Conservation (phyloP, 2,113 vertebrate genomes). For the Coregonus clupeaformis region DNA sequence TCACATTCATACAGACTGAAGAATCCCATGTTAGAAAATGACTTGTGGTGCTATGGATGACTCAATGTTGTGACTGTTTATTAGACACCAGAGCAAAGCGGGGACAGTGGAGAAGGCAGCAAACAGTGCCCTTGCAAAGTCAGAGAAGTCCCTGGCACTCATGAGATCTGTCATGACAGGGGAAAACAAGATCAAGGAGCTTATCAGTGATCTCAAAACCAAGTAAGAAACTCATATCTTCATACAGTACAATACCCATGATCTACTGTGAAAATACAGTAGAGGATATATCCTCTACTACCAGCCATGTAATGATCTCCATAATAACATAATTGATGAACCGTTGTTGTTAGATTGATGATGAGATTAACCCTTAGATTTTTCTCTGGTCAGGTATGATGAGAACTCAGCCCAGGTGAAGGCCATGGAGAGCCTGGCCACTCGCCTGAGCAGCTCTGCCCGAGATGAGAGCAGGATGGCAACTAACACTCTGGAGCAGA, state of each 20-base stretch:
- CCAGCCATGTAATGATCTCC: too few species aligned
- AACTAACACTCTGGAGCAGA: constrained; percentile 43
- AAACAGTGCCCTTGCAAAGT: constrained; percentile 54
- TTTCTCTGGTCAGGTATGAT: constrained; percentile 57
- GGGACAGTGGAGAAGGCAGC: constrained; percentile 57
- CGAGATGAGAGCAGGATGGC: constrained; percentile 56
- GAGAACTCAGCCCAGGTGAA: constrained; percentile 45
- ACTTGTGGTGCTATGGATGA: background rate
- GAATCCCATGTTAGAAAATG: background rate
- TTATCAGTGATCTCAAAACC: constrained; percentile 67
- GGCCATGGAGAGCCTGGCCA: constrained; percentile 52
- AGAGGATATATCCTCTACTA: too few species aligned
- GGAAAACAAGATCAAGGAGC: constrained; percentile 50
- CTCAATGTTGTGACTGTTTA: background rate
- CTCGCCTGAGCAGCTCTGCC: constrained; percentile 46
- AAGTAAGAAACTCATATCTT: constrained; percentile 67
- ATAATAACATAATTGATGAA: background rate
- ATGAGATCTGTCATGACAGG: constrained; percentile 38
- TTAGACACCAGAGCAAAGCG: constrained; percentile 77
- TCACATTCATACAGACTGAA: background rate
- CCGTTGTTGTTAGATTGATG: background rate
- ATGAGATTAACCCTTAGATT: background rate
- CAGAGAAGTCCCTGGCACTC: constrained; percentile 67
- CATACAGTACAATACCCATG: too few species aligned
- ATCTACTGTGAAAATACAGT: too few species aligned